Conservation (phyloP, 2,888 invertebrate species). For the Phymatocera aterrima region DNA sequence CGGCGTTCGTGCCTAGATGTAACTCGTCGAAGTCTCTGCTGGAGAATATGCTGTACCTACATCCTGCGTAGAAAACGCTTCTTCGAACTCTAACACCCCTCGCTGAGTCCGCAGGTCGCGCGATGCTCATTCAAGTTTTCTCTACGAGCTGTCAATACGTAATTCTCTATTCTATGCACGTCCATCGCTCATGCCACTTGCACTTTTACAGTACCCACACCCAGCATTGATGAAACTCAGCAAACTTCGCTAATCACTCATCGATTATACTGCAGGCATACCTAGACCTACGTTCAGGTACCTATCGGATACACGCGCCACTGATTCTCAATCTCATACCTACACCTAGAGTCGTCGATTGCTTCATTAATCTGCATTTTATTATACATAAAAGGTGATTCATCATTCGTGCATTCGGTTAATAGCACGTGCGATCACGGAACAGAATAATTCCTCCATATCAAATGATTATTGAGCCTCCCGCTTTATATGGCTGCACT, state of each 20-base stretch:
- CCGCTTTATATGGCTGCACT: no score
- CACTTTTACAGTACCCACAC: no score
- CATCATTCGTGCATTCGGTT: not conserved
- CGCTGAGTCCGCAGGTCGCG: not conserved
- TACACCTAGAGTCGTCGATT: not conserved
- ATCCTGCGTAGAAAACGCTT: not conserved
- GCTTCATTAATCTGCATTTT: not conserved
- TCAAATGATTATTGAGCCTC: not conserved
- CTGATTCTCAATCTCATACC: not conserved
- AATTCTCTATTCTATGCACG: slow-evolving; percentile 41
- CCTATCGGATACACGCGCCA: not conserved
- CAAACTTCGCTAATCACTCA: slow-evolving; percentile 31
- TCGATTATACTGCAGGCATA: not conserved
- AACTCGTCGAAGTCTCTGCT: no score
- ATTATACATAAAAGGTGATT: not conserved
- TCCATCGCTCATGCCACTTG: slow-evolving; percentile 35
- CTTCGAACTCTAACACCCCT: not conserved
- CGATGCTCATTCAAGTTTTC: slow-evolving; percentile 22
- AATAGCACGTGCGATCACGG: not conserved
- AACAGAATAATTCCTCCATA: not conserved
- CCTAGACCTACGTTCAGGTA: not conserved
- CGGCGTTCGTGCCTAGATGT: no score
- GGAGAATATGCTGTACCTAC: not conserved
- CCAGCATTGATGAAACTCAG: slow-evolving; percentile 5
- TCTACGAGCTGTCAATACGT: slow-evolving; percentile 35